Evolutionary conservation across 1,140 invertebrate species (phyloP).

Genomic region (Hycleus cichorii): DNA sequence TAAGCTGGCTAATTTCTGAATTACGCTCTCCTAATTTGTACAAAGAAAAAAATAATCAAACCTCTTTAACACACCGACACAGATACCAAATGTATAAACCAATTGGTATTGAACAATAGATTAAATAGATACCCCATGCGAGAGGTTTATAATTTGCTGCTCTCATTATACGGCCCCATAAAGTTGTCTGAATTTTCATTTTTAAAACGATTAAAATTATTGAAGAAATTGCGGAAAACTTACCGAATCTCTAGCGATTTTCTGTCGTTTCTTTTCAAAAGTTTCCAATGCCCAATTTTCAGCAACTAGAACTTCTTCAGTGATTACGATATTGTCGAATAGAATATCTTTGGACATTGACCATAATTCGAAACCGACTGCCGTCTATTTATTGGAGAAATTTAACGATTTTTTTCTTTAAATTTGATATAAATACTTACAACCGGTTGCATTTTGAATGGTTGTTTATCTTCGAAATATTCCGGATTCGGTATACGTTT

Average conservation of each 20-base stretch:
- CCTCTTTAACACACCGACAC: conserved; percentile 57
- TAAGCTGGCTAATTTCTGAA: conserved; percentile 71
- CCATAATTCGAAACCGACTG: conserved; percentile 95
- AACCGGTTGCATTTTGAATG: conserved; percentile 88
- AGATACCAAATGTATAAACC: conserved; percentile 63
- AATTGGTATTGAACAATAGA: conserved; percentile 68
- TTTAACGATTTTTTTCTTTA: too few species aligned
- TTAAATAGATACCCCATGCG: conserved; percentile 68
- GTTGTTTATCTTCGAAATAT: conserved; percentile 86
- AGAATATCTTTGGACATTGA: conserved; percentile 92
- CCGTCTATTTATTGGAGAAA: conserved; percentile 50
- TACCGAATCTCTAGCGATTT: conserved; percentile 72
- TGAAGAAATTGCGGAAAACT: conserved; percentile 41
- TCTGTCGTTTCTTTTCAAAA: conserved; percentile 76
- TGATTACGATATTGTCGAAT: conserved; percentile 94
- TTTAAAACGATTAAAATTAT: neutral
- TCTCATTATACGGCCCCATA: conserved; percentile 64
- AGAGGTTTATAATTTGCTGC: conserved; percentile 69
- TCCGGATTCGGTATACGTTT: conserved; percentile 81
- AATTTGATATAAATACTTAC: conserved; percentile 54
- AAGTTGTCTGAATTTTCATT: conserved; percentile 47
- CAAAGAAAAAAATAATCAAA: conserved; percentile 37
- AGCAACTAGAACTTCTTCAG: conserved; percentile 74
- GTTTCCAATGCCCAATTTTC: conserved; percentile 75
- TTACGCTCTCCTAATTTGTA: conserved; percentile 65